Percentiles rank a stretch among this genome's conserved stretches.
Conservation (phyloP, 1,140 invertebrate genomes). For the Pogonognathellus flavescens region DNA sequence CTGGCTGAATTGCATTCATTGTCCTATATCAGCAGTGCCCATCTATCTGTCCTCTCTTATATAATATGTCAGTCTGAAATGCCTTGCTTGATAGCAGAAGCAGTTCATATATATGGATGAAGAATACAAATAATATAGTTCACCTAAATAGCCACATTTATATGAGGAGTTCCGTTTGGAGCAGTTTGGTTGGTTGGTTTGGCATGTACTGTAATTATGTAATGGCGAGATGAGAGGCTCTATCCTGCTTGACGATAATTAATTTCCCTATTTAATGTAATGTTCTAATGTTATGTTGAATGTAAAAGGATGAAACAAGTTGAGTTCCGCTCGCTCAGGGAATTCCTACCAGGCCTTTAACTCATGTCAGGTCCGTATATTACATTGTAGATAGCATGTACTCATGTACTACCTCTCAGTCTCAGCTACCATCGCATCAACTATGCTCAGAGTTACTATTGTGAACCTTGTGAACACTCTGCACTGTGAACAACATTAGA, state of each 20-base stretch:
- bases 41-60: not conserved
- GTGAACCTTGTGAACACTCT: no score
- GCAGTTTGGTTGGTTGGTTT: not conserved
- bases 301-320: conserved; percentile 45
- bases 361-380: conserved; percentile 21
- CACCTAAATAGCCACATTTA: no score
- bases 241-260: conserved; percentile 15
- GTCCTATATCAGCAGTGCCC: not conserved
- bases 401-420: no score
- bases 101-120: no score
- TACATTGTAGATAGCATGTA: not conserved
- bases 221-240: conserved; percentile 34
- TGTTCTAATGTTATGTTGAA: conserved; percentile 13
- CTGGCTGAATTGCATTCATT: conserved; percentile 30
- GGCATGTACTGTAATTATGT: not conserved
- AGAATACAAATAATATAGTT: no score
- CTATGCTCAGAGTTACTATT: no score
- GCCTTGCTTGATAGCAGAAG: no score
- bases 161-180: not conserved
- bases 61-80: no score
- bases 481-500: not conserved
- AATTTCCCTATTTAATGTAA: conserved; percentile 49
- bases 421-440: no score
- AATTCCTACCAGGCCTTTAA: conserved; percentile 37
- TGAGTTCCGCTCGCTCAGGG: conserved; percentile 28